phyloP scores from a whole-genome alignment of 2,797 vertebrate species.

The Sebastes matsubarae region DNA sequence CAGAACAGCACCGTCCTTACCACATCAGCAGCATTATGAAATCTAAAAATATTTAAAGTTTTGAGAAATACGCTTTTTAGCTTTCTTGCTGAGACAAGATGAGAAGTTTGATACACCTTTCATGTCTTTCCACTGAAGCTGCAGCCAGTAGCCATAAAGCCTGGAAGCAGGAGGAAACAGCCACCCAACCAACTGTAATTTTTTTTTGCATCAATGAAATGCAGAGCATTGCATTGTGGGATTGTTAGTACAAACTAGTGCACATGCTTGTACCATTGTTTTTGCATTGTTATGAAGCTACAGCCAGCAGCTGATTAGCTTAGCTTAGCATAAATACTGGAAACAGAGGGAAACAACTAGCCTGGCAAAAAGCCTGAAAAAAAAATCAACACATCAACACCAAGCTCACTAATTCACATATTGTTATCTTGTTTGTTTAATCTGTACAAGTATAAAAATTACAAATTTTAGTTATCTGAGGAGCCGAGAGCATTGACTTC shows the following conservation, averaged over 20 bases:
- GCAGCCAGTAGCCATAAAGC: background rate
- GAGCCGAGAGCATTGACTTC: too few relatives aligned
- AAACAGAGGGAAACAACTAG: background rate
- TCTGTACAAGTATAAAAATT: too few relatives aligned
- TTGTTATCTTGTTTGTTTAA: background rate
- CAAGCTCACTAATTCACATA: background rate
- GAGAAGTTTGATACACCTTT: background rate
- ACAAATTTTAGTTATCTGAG: too few relatives aligned
- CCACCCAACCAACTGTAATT: background rate
- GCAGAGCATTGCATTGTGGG: background rate
- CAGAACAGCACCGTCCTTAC: slow-evolving; percentile 8
- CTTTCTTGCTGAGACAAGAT: background rate
- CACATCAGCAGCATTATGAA: background rate
- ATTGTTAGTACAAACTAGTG: background rate
- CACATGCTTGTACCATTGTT: background rate
- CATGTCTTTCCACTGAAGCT: background rate
- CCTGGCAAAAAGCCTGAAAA: background rate
- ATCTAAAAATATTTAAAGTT: background rate
- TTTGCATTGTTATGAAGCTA: background rate
- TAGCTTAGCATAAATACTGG: background rate
- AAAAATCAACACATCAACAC: background rate
- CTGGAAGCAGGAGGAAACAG: background rate
- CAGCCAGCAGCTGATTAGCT: background rate
- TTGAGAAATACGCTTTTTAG: background rate
- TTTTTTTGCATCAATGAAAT: background rate